Percentiles rank a stretch among this genome's conserved stretches.
These are phyloP conservation scores for Paraplagusia blochii DNA, from an alignment of 2,113 vertebrate species.

Conservation along the genomic window DNA sequence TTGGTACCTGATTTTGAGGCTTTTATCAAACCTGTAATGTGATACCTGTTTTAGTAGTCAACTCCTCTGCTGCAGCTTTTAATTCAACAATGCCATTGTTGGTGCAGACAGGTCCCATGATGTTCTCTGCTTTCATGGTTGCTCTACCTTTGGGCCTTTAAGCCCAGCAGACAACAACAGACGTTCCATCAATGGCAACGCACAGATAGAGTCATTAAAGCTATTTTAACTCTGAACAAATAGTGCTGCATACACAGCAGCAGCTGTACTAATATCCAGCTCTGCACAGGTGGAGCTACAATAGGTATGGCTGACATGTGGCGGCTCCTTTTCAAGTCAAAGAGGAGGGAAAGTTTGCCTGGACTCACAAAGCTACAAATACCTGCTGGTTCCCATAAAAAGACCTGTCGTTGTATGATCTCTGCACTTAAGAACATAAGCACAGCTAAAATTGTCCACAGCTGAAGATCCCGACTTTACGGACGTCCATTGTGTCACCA, in stretches of 20 bases:
- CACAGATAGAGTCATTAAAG: constrained; percentile 34
- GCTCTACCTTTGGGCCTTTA: constrained; percentile 30
- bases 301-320: constrained; percentile 56
- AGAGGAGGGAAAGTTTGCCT: constrained; percentile 28
- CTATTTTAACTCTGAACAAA: constrained; percentile 58
- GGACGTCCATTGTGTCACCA: constrained; percentile 15
- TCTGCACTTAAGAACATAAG: background rate
- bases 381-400: constrained; percentile 24
- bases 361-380: constrained; percentile 35
- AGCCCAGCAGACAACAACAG: constrained; percentile 25
- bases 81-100: background rate
- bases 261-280: constrained; percentile 61
- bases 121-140: constrained; percentile 1
- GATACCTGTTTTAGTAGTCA: too few relatives aligned
- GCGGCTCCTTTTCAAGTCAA: constrained; percentile 46
- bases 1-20: too few relatives aligned
- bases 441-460: background rate
- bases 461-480: too few relatives aligned
- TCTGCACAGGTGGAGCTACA: constrained; percentile 59
- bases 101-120: constrained; percentile 13
- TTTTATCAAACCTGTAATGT: too few relatives aligned
- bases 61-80: too few relatives aligned
- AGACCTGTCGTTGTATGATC: background rate
- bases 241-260: constrained; percentile 42
- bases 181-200: constrained; percentile 31